A percentile compares a stretch with the other conserved stretches of the same genome.
Conservation (phyloP, 2,113 vertebrate species). For the Centropus bengalensis region DNA sequence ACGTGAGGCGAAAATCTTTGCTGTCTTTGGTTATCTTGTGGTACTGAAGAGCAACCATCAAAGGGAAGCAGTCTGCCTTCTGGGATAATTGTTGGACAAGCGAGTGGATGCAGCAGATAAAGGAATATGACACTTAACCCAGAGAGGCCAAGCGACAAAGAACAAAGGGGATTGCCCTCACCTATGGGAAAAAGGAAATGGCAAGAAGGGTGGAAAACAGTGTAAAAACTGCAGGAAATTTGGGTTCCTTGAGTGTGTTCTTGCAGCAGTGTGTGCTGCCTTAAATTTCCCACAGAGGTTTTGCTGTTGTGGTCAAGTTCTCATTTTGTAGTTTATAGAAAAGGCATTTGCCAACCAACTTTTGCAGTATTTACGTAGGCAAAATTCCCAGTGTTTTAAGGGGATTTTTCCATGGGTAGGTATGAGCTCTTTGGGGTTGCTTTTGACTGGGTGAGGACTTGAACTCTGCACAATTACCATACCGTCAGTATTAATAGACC, state of each 20-base stretch:
- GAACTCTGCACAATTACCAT: constrained; percentile 23
- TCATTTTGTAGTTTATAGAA: background rate
- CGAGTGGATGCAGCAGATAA: constrained; percentile 27
- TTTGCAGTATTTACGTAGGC: constrained; percentile 1
- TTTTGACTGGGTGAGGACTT: constrained; percentile 13
- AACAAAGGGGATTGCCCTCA: background rate
- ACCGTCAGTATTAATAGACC: constrained; percentile 41
- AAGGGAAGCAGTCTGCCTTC: constrained; percentile 25
- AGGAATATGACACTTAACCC: background rate
- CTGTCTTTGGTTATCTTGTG: constrained; percentile 11
- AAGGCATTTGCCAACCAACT: background rate
- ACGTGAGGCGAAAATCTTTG: background rate
- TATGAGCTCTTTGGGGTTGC: background rate
- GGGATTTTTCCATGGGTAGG: constrained; percentile 27
- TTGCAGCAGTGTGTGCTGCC: background rate
- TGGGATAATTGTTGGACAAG: background rate
- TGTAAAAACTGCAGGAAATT: background rate
- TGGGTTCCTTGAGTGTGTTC: background rate
- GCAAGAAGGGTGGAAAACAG: background rate
- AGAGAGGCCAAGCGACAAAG: background rate
- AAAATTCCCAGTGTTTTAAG: constrained; percentile 19
- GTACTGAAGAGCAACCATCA: constrained; percentile 13
- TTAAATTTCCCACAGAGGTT: background rate
- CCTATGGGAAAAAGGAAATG: background rate
- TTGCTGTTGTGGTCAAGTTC: background rate